A percentile compares a stretch with the other conserved stretches of the same genome.
phyloP scores from a whole-genome alignment of 2,113 vertebrate species.

The Dunckerocampus dactyliophorus region DNA sequence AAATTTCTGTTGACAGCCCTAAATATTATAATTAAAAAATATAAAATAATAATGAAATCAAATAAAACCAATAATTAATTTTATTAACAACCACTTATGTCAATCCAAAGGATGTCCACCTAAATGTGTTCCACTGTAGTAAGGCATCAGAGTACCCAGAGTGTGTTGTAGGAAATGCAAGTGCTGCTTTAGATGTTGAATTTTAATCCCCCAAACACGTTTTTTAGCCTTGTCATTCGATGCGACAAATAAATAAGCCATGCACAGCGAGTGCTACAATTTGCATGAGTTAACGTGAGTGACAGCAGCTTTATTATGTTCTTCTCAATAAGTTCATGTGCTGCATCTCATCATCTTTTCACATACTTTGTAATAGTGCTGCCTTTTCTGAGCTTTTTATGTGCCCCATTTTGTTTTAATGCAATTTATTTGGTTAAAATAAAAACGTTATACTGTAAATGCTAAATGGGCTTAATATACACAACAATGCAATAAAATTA shows the following conservation, averaged over 20 bases:
- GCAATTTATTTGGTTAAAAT: too few species aligned
- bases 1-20: too few species aligned
- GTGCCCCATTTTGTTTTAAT: background rate
- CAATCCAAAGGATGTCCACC: too few species aligned
- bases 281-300: background rate
- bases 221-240: background rate
- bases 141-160: background rate
- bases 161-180: background rate
- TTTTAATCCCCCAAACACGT: background rate
- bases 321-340: background rate
- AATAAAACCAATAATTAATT: too few species aligned
- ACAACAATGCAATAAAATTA: too few species aligned
- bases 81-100: too few species aligned
- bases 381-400: slow-evolving; percentile 14
- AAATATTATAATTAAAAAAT: too few species aligned
- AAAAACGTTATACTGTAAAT: too few species aligned
- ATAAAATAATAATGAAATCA: too few species aligned
- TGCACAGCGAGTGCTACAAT: background rate
- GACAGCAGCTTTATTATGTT: slow-evolving; percentile 7
- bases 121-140: too few species aligned
- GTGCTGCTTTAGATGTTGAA: background rate
- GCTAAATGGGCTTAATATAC: too few species aligned
- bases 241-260: background rate
- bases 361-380: slow-evolving; percentile 6
- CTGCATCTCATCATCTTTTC: slow-evolving; percentile 12